phyloP scores from a whole-genome alignment of 2,888 invertebrate genomes.

The Folsomia candida region DNA sequence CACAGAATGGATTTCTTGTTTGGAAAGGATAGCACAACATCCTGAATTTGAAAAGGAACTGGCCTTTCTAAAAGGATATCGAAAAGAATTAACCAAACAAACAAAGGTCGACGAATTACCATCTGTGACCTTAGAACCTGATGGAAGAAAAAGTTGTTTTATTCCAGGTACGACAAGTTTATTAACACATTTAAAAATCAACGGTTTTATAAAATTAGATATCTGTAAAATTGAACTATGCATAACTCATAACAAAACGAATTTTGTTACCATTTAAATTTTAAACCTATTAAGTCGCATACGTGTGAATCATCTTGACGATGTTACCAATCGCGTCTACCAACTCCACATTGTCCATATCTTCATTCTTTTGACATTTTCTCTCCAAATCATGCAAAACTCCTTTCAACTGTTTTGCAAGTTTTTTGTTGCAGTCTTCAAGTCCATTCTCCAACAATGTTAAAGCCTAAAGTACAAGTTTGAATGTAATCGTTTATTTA shows the following conservation, averaged over 20 bases:
- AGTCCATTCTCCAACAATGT: too few relatives aligned
- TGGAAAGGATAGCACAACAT: constrained; percentile 69
- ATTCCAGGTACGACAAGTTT: constrained; percentile 61
- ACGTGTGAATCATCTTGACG: too few relatives aligned
- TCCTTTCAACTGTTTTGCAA: too few relatives aligned
- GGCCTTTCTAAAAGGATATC: constrained; percentile 71
- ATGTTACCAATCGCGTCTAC: too few relatives aligned
- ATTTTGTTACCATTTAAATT: too few relatives aligned
- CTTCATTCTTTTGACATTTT: too few relatives aligned
- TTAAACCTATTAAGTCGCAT: too few relatives aligned
- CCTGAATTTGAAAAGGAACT: constrained; percentile 69
- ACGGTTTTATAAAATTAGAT: constrained; percentile 8
- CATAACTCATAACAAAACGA: not conserved
- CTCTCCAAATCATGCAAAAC: too few relatives aligned
- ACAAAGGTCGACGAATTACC: constrained; percentile 64
- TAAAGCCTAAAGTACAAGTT: too few relatives aligned
- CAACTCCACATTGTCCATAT: too few relatives aligned
- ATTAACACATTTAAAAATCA: not conserved
- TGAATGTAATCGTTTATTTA: too few relatives aligned
- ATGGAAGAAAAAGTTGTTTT: constrained; percentile 70
- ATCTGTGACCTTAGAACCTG: constrained; percentile 60
- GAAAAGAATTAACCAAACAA: constrained; percentile 63
- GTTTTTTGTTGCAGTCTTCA: too few relatives aligned
- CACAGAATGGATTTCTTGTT: constrained; percentile 66
- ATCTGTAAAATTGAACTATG: not conserved